phyloP scores from a whole-genome alignment of 2,797 vertebrate species.

The Hydrolagus colliei region DNA sequence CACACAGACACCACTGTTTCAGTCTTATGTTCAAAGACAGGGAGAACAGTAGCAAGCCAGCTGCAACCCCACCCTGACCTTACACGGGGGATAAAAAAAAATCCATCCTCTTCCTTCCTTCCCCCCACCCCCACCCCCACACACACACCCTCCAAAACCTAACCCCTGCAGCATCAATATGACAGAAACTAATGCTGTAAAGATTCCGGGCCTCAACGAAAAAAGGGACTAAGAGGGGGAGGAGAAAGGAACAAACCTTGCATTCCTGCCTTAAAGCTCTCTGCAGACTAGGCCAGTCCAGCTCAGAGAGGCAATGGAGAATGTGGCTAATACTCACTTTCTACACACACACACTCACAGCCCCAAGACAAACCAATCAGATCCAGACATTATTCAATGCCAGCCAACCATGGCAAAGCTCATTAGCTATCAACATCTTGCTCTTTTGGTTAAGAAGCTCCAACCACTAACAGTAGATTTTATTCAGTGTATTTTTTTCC shows the following conservation, averaged over 20 bases:
- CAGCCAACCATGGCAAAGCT: conserved; percentile 34
- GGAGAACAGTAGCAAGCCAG: conserved; percentile 31
- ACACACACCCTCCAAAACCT: neutral
- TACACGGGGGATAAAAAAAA: conserved; percentile 5
- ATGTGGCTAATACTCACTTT: conserved; percentile 27
- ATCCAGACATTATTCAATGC: conserved; percentile 31
- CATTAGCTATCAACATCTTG: conserved; percentile 32
- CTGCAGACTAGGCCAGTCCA: conserved; percentile 17
- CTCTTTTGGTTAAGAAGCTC: conserved; percentile 30
- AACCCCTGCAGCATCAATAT: conserved; percentile 12
- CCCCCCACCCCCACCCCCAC: neutral
- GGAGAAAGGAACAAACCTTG: conserved; percentile 19
- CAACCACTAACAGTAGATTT: conserved; percentile 27
- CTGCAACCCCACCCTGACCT: conserved; percentile 31
- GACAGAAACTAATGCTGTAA: neutral
- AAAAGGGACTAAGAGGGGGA: neutral
- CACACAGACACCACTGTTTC: conserved; percentile 28
- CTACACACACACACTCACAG: conserved; percentile 26
- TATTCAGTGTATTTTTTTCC: conserved; percentile 21
- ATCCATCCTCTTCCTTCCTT: conserved; percentile 7
- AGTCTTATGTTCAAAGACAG: conserved; percentile 16
- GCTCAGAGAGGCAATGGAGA: conserved; percentile 24
- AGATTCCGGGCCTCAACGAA: neutral
- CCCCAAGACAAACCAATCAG: conserved; percentile 33
- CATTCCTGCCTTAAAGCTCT: conserved; percentile 27